phyloP scores from a whole-genome alignment of 2,797 vertebrate genomes.

The Sebastes matsubarae region DNA sequence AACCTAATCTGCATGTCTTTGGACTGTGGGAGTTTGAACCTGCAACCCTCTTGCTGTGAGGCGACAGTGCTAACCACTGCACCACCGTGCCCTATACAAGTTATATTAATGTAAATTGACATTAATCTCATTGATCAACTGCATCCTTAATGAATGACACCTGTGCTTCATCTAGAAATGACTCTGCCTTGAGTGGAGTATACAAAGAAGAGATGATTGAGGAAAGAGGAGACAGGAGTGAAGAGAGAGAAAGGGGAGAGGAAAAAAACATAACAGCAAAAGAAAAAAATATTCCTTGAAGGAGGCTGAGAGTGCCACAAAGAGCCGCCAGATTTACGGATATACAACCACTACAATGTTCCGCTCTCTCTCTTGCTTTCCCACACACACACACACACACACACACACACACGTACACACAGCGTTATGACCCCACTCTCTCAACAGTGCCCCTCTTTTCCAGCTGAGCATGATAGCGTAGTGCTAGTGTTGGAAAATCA shows the following conservation, averaged over 20 bases:
- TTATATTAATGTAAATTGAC: neutral
- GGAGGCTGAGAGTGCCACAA: neutral
- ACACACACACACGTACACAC: neutral
- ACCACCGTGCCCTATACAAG: neutral
- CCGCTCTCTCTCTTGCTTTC: neutral
- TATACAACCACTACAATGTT: neutral
- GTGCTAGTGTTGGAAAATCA: conserved; percentile 42
- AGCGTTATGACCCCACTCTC: neutral
- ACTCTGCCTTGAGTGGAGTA: neutral
- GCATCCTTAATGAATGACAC: neutral
- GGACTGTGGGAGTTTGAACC: too few species aligned
- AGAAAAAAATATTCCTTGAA: conserved; percentile 1
- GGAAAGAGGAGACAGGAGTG: neutral
- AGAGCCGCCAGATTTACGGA: neutral
- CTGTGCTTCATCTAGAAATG: neutral
- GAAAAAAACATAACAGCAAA: neutral
- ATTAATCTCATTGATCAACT: neutral
- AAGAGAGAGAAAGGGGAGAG: neutral
- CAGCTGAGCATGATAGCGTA: conserved; percentile 13
- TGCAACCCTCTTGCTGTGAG: too few species aligned
- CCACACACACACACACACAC: neutral
- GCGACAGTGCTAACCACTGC: too few species aligned
- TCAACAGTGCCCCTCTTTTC: neutral
- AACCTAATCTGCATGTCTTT: too few species aligned
- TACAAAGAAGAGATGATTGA: neutral